Conservation (phyloP, 2,888 invertebrate species). For the Drosophila kanekoi region DNA sequence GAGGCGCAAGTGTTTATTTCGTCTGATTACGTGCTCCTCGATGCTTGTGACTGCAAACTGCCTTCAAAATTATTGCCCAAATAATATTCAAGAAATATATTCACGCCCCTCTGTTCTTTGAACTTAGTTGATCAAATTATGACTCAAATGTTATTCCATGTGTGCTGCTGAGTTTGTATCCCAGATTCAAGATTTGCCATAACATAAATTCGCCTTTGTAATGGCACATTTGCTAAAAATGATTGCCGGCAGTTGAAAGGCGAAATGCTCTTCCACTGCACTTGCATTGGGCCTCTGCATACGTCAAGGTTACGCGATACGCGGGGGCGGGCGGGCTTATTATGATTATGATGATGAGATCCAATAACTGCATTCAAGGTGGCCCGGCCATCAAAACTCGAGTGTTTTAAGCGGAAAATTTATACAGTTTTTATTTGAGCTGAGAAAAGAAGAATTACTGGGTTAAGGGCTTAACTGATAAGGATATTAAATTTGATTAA, state of each 20-base stretch:
- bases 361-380: conserved; percentile 32
- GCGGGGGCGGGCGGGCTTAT: conserved; percentile 18
- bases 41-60: conserved; percentile 27
- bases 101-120: conserved; percentile 23
- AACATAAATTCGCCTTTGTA: conserved; percentile 60
- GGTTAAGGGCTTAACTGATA: too few species aligned
- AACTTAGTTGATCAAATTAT: conserved; percentile 65
- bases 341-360: conserved; percentile 36
- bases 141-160: conserved; percentile 52
- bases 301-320: conserved; percentile 36
- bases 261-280: conserved; percentile 30
- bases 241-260: conserved; percentile 45
- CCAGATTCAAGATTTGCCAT: conserved; percentile 16
- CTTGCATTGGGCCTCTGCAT: neutral
- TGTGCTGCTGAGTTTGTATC: conserved; percentile 26
- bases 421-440: neutral
- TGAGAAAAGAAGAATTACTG: too few species aligned
- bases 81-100: conserved; percentile 48
- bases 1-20: conserved; percentile 80
- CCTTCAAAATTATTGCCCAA: conserved; percentile 40
- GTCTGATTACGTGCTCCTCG: conserved; percentile 68
- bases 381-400: neutral
- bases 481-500: too few species aligned
- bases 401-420: neutral
- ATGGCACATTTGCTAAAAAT: conserved; percentile 39